A percentile compares a stretch with the other conserved stretches of the same genome.
phyloP scores from a whole-genome alignment of 2,113 vertebrate genomes.

The Seriola quinqueradiata region DNA sequence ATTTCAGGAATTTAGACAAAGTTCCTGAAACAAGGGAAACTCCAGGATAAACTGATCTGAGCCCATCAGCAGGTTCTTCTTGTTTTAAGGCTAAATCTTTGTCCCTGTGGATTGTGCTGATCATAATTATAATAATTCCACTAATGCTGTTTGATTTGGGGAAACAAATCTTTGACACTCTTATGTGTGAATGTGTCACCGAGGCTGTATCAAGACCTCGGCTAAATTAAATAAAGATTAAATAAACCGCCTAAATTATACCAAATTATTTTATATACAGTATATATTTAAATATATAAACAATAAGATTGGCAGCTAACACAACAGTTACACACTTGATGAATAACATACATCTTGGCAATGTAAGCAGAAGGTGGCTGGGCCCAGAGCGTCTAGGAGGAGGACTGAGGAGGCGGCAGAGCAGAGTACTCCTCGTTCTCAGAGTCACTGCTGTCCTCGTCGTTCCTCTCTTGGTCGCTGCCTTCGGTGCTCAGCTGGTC shows the following conservation, averaged over 20 bases:
- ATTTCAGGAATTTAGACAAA: neutral
- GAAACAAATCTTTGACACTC: neutral
- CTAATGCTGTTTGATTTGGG: conserved; percentile 13
- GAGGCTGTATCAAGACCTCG: neutral
- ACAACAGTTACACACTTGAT: conserved; percentile 89
- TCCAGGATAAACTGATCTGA: neutral
- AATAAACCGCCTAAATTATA: conserved; percentile 11
- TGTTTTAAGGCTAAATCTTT: conserved; percentile 21
- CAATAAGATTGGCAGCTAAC: conserved; percentile 87
- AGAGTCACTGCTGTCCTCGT: conserved; percentile 92
- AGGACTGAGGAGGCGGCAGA: conserved; percentile 75
- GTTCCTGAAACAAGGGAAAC: neutral
- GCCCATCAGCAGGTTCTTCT: conserved; percentile 3
- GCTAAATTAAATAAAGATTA: conserved; percentile 49
- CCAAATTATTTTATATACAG: conserved; percentile 47
- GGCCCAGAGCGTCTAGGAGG: conserved; percentile 51
- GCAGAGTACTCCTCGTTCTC: conserved; percentile 94
- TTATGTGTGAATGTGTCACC: neutral
- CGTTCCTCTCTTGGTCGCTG: conserved; percentile 96
- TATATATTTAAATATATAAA: conserved; percentile 73
- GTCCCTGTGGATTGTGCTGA: neutral
- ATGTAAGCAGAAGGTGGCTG: conserved; percentile 80
- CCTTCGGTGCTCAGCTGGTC: conserved; percentile 97
- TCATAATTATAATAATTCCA: neutral
- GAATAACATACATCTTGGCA: conserved; percentile 87